These are phyloP conservation scores for Drosophila diplacantha DNA, from an alignment of 2,888 invertebrate genomes.

Conservation along the genomic window DNA sequence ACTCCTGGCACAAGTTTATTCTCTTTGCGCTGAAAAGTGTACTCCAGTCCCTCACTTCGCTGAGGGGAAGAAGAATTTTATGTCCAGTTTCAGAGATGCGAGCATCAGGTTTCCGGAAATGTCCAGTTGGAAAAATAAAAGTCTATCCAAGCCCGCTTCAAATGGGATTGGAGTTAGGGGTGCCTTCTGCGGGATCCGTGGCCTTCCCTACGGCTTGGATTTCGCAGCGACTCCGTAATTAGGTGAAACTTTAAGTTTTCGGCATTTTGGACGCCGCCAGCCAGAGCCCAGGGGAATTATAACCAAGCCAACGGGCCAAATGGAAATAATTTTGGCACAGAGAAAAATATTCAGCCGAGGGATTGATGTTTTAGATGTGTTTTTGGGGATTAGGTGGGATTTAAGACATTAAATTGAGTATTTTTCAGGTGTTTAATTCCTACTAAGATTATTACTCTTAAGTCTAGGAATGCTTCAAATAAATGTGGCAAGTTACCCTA, in stretches of 20 bases:
- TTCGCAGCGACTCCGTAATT: slow-evolving; percentile 40
- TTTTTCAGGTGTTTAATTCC: neutral
- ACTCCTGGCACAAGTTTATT: slow-evolving; percentile 18
- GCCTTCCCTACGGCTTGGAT: slow-evolving; percentile 5
- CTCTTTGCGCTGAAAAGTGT: slow-evolving; percentile 32
- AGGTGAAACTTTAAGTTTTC: slow-evolving; percentile 49
- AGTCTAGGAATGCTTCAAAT: neutral
- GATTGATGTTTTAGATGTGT: neutral
- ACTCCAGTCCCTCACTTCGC: slow-evolving; percentile 1
- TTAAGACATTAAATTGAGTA: neutral
- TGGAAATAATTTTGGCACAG: neutral
- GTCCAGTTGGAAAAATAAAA: neutral
- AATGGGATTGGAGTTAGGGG: neutral
- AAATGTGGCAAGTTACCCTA: accelerated
- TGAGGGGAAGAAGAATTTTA: neutral
- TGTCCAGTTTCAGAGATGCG: neutral
- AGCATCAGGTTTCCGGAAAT: slow-evolving; percentile 11
- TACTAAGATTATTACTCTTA: neutral
- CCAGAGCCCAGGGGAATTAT: slow-evolving; percentile 1
- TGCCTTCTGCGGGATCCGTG: neutral
- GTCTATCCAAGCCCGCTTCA: neutral
- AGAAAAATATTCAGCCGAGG: neutral
- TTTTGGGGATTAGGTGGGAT: neutral
- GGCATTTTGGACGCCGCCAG: slow-evolving; percentile 2
- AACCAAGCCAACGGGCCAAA: slow-evolving; percentile 5